Evolutionary conservation across 2,888 invertebrate species (phyloP).

Genomic region (Melolontha melolontha): DNA sequence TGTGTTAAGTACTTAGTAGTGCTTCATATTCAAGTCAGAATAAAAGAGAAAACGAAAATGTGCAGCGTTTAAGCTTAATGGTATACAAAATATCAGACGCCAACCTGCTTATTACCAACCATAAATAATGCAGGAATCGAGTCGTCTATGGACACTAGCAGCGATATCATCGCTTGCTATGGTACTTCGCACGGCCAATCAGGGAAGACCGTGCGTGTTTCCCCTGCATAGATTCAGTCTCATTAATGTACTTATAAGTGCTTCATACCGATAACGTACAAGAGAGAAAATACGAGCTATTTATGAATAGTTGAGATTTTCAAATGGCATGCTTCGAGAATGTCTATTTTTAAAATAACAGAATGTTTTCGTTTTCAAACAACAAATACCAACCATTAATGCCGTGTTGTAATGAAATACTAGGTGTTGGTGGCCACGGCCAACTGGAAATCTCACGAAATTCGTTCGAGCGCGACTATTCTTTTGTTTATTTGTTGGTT

Average conservation of each 20-base stretch:
- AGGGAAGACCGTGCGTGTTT: conserved; percentile 12
- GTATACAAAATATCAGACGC: conserved; percentile 28
- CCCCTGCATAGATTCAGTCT: conserved; percentile 16
- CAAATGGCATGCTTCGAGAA: too few species aligned
- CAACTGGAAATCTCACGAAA: too few species aligned
- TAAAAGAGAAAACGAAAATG: background rate
- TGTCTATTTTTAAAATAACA: too few species aligned
- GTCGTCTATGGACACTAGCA: conserved; percentile 29
- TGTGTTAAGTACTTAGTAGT: conserved; percentile 19
- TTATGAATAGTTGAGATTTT: too few species aligned
- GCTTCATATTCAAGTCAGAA: conserved; percentile 11
- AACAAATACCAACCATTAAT: too few species aligned
- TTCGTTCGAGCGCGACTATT: too few species aligned
- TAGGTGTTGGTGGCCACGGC: too few species aligned
- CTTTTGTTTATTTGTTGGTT: too few species aligned
- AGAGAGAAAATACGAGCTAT: too few species aligned
- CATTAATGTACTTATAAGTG: conserved; percentile 22
- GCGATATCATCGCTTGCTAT: conserved; percentile 29
- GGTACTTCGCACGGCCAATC: conserved; percentile 22
- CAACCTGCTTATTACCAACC: conserved; percentile 30
- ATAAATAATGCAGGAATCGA: conserved; percentile 28
- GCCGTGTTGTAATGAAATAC: too few species aligned
- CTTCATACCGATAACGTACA: too few species aligned
- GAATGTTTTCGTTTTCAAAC: too few species aligned
- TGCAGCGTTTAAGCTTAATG: conserved; percentile 14